Base-by-base conservation (phyloP, 1,140 invertebrate genomes). In the Drosophila quadrilineata region DNA sequence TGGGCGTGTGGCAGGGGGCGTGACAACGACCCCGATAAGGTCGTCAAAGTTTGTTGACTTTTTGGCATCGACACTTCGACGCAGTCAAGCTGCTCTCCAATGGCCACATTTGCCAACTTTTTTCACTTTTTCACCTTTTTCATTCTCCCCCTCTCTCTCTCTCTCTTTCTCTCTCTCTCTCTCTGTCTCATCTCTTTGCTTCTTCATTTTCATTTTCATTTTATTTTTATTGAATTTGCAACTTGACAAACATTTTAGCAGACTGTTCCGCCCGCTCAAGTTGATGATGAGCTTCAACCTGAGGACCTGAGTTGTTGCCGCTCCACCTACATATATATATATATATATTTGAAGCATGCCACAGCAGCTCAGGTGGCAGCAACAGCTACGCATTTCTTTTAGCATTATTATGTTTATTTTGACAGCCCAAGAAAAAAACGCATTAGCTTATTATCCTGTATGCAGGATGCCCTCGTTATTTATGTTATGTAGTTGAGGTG, bases 161-260 rank as follows among this genome's bases (percentile, higher is more conserved):
- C n/a, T 1, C 12, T 10, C 3, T 35, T 12, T 6, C 31, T 1
- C 8, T 1, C 31, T 35, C 2, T 35, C n/a, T 35, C 9, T 5
- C 16, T 16, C 16, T 38, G 3, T 38, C 14, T 17, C 35, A 16
- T 10, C 2, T n/a, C 36, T 19, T 38, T 38, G 36, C 36, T 38
- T 40, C 21, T 22, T 43, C 17, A n/a, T 14, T 8, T 17, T 19
- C 36, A 45, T 33, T 17, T 14, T 58, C 56, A 40, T 63, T 63
- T 36, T 63, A 62, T 67, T 67, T 62, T 67, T 67, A 67, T 67
- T 67, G 64, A 67, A 67, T 67, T 62, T 62, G 57, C 64, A 62
- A 57, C 64, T 67, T 62, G 57, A 67, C 48, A 67, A 62, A 62
- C 48, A 67, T 66, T 66, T 66, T 66, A 66, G 57, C 63, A 66